Base-by-base conservation (phyloP, 2,888 invertebrate species). In the Brenthis daphne region DNA sequence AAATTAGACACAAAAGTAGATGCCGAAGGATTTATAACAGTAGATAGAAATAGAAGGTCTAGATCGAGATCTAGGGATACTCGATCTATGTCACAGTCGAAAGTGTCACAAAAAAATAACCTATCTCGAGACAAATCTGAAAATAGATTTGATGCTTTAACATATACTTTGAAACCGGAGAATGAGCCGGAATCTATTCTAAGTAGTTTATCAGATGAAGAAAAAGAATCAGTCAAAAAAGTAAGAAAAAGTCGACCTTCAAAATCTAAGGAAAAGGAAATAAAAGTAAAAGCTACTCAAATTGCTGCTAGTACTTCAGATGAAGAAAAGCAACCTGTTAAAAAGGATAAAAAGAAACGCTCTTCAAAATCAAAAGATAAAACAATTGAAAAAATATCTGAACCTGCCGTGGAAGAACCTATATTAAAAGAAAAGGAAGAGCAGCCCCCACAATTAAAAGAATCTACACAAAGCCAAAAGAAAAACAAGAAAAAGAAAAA, bases 61-160 rank as follows among this genome's bases (percentile, higher is more conserved):
- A 88, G 94, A 65, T 95, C 95, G 2, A 89, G 94, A 67, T 95
- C 95, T 14, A 89, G 94, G 67, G 90, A 91, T 67, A 80, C 79
- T 57, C 86, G 88, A n/a, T 85, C 87, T 13, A 73, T 78, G 53
- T 85, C 86, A 50, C 78, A 77, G 64, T 81, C 87, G 33, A 83
- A 82, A 69, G 61, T 77, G 6, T 73, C 78, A 51, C 77, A 79
- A 67, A 80, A 76, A 65, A 74, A 65, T 60, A 79, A 83, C 63
- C 67, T 73, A n/a, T 67, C 74, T n/a, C 83, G 87, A 14, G 85
- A 89, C 66, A 82, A 79, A 72, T 87, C 88, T 1, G 82, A 83
- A 77, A 91, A 92, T 70, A 85, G 85, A 82, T 87, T 87, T 74
- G 85, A 89, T 75, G 82, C 85, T 60, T 77, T 92, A 6, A 82